phyloP scores from a whole-genome alignment of 37 sponge, comb jelly and placozoan species.

The Hormiphora californensis region DNA sequence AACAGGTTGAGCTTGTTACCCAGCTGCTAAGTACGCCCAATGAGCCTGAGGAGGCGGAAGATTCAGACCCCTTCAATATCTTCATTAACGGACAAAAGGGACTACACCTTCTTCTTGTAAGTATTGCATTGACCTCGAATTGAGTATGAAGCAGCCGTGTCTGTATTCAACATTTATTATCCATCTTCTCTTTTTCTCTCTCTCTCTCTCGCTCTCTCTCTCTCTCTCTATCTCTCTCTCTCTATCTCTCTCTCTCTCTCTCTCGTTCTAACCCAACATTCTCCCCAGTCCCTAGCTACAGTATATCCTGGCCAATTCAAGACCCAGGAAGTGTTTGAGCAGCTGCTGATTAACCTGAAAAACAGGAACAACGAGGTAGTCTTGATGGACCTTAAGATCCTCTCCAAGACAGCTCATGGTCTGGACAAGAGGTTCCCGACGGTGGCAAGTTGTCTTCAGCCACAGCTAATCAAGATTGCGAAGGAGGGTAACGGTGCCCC shows the following conservation, averaged over 20 bases:
- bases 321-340: slow-evolving; percentile 59
- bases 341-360: slow-evolving; percentile 59
- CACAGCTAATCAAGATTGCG: slow-evolving; percentile 62
- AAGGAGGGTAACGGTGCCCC: slow-evolving; percentile 55
- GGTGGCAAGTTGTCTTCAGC: slow-evolving; percentile 64
- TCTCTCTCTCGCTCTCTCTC: too few relatives aligned
- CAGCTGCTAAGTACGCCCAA: slow-evolving; percentile 27
- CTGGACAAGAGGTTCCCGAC: not conserved
- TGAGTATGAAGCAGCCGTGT: too few relatives aligned
- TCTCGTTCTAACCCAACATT: too few relatives aligned
- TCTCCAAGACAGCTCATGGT: slow-evolving; percentile 43
- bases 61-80: slow-evolving; percentile 26
- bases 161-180: too few relatives aligned
- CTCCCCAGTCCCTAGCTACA: slow-evolving; percentile 57
- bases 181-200: too few relatives aligned
- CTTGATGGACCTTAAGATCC: slow-evolving; percentile 43
- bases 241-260: too few relatives aligned
- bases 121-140: too few relatives aligned
- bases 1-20: too few relatives aligned
- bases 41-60: slow-evolving; percentile 1
- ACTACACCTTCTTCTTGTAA: not conserved
- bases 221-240: too few relatives aligned
- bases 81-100: slow-evolving; percentile 51
- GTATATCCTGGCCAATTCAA: slow-evolving; percentile 57
- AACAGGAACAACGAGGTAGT: slow-evolving; percentile 61